Conservation (phyloP, 2,888 invertebrate species). For the Incurvaria masculella region DNA sequence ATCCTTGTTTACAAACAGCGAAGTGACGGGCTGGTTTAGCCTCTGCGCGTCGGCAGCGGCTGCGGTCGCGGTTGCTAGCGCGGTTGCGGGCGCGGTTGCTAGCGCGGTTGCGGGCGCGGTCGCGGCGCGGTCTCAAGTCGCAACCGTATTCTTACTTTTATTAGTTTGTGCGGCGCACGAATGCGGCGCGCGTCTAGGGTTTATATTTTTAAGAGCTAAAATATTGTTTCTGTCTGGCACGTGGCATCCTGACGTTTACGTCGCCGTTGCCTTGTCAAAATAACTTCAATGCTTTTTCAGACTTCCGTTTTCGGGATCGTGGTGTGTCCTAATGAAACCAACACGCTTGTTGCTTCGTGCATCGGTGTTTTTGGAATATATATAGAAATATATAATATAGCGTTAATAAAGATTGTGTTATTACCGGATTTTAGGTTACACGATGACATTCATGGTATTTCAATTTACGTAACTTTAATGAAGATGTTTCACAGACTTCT, state of each 20-base stretch:
- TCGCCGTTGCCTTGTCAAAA: neutral
- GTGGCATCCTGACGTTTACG: constrained; percentile 21
- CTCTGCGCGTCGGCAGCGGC: too few relatives aligned
- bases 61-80: constrained; percentile 7
- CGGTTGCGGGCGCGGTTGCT: constrained; percentile 7
- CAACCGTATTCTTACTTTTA: constrained; percentile 11
- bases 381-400: too few relatives aligned
- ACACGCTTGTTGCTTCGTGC: constrained; percentile 19
- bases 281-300: neutral
- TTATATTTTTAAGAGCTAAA: constrained; percentile 47
- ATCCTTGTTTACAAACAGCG: too few relatives aligned
- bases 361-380: constrained; percentile 12
- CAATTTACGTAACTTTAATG: too few relatives aligned
- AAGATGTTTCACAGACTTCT: too few relatives aligned
- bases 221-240: constrained; percentile 43
- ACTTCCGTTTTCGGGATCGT: neutral
- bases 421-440: too few relatives aligned
- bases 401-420: too few relatives aligned
- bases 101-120: constrained; percentile 3
- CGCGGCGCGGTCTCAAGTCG: constrained; percentile 4
- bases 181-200: constrained; percentile 25
- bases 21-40: too few relatives aligned
- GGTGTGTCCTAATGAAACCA: neutral
- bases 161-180: constrained; percentile 16
- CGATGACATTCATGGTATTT: too few relatives aligned